Evolutionary conservation across 1,140 invertebrate genomes (phyloP), one percentile per base, ranked within the genome.

Genomic region (Ceratitis capitata): DNA sequence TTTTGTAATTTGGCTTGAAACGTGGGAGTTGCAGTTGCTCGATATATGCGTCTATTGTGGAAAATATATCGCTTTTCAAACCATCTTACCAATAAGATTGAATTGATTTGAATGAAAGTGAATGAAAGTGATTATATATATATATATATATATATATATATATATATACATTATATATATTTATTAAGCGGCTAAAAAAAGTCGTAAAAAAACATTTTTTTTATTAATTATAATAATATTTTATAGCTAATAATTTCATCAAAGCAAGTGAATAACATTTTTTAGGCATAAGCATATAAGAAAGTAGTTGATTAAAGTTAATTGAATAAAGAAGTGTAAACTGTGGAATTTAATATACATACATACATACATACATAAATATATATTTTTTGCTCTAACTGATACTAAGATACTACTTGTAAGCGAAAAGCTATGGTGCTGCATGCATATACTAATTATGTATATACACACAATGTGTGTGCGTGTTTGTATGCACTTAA

Each of bases 241-340:
- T 69, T 69, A 69, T 69, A 69, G 61, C 61, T 56, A 32, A 78
- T 78, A 45, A 78, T 78, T 35, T 78, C 69, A 78, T 78, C 32
- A 78, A 78, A 78, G 69, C 69, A 78, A 78, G 69, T 78, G 69
- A 78, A 78, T 78, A 42, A 78, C 10, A n/a, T n/a, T n/a, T n/a
- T 78, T 23, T 78, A 78, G 69, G 42, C 6, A n/a, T 78, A 78
- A 78, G 69, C 35, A 10, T 4, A 78, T 78, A 23, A 78, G 69
- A 78, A 78, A 78, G 69, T 78, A 47, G 39, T 78, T 42, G 69
- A 45, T 45, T 78, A 26, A 45, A 78, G 45, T 78, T n/a, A 78
- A 78, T 78, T 78, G 39, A 78, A n/a, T n/a, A n/a, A n/a, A n/a
- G n/a, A n/a, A 78, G 26, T 45, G 39, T 78, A 78, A 78, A 42